phyloP scores from a whole-genome alignment of 2,113 vertebrate genomes.

The Pongo abelii region DNA sequence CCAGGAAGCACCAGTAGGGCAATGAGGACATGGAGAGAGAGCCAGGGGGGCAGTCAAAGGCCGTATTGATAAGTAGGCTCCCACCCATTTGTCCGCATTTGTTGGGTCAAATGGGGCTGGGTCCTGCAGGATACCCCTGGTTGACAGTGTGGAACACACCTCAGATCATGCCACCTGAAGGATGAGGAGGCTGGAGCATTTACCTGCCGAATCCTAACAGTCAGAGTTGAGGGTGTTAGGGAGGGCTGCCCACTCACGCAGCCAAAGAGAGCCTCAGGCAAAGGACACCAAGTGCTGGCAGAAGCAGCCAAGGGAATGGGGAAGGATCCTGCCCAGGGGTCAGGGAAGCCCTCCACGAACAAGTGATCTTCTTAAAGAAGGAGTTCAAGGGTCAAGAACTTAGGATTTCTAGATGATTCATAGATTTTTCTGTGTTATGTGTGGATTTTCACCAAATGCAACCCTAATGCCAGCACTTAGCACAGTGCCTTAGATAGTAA shows the following conservation, averaged over 20 bases:
- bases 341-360: background rate
- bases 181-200: background rate
- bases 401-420: background rate
- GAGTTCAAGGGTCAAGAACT: background rate
- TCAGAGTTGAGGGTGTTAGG: background rate
- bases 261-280: background rate
- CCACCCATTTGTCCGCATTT: background rate
- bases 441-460: background rate
- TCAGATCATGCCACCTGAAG: background rate
- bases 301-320: background rate
- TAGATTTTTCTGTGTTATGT: background rate
- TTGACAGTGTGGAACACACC: background rate
- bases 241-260: background rate
- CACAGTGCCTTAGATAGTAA: background rate
- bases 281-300: background rate
- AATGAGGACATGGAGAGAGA: background rate
- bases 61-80: background rate
- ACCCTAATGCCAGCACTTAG: background rate
- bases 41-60: background rate
- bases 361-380: background rate
- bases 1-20: background rate
- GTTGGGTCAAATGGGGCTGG: background rate
- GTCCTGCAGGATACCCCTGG: background rate
- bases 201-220: background rate
- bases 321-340: background rate